A percentile compares a stretch with the other conserved stretches of the same genome.
Conservation (phyloP, 2,113 vertebrate genomes). For the Nesogale talazaci region DNA sequence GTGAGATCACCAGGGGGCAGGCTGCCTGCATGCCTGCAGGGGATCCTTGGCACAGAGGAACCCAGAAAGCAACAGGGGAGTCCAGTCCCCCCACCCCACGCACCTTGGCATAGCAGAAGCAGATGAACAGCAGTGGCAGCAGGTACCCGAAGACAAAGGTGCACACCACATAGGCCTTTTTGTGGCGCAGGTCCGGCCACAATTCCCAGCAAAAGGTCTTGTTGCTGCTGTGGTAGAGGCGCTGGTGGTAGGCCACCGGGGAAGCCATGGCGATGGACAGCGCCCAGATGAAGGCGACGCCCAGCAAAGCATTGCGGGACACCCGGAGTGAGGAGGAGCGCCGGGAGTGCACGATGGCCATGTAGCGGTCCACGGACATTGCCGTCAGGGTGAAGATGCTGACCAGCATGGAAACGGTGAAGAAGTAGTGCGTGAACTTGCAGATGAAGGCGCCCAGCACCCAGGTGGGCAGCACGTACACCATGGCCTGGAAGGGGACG, state of each 20-base stretch:
- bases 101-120: slow-evolving; percentile 99
- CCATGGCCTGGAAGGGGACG: slow-evolving; percentile 96
- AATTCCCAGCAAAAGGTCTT: slow-evolving; percentile 97
- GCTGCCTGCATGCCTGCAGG: accelerated
- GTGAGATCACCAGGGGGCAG: accelerated
- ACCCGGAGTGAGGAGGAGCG: slow-evolving; percentile 93
- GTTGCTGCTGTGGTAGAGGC: slow-evolving; percentile 90
- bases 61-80: too few species aligned
- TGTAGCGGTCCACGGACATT: slow-evolving; percentile 98
- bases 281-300: slow-evolving; percentile 93
- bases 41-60: accelerated
- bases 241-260: slow-evolving; percentile 94
- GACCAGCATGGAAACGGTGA: slow-evolving; percentile 98
- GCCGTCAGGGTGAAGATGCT: slow-evolving; percentile 98
- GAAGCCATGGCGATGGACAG: slow-evolving; percentile 95
- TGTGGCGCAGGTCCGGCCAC: slow-evolving; percentile 91
- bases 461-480: slow-evolving; percentile 95
- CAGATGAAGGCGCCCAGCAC: slow-evolving; percentile 96
- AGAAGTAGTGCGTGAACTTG: slow-evolving; percentile 97
- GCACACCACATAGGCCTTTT: slow-evolving; percentile 94
- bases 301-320: slow-evolving; percentile 90
- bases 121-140: slow-evolving; percentile 95
- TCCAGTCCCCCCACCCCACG: accelerated
- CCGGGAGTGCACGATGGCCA: slow-evolving; percentile 97
- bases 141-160: slow-evolving; percentile 97